phyloP scores from a whole-genome alignment of 2,888 invertebrate genomes.

The Pseudanteris insignis region DNA sequence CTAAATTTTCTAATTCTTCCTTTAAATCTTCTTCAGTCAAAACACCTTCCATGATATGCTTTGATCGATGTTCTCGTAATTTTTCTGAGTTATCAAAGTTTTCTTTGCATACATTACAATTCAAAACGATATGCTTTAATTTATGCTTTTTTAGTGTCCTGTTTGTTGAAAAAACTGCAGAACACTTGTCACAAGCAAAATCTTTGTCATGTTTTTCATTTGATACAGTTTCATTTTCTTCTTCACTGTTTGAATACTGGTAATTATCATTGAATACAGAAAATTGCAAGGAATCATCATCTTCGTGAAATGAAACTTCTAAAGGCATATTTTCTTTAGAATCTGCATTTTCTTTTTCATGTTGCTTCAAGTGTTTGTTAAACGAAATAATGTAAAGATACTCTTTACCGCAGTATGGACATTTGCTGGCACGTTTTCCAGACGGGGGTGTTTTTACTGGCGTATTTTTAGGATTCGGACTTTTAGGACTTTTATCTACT shows the following conservation, averaged over 20 bases:
- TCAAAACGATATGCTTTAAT: slow-evolving; percentile 47
- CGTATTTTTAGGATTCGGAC: slow-evolving; percentile 36
- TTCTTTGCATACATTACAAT: slow-evolving; percentile 57
- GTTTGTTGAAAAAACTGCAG: slow-evolving; percentile 50
- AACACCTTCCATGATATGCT: slow-evolving; percentile 59
- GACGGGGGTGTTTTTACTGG: slow-evolving; percentile 52
- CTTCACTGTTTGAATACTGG: slow-evolving; percentile 42
- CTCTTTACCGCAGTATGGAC: slow-evolving; percentile 63
- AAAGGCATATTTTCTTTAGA: slow-evolving; percentile 42
- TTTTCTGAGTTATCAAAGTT: slow-evolving; percentile 56
- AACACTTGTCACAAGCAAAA: slow-evolving; percentile 51
- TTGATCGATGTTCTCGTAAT: slow-evolving; percentile 52
- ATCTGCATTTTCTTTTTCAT: slow-evolving; percentile 55
- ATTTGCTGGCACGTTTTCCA: slow-evolving; percentile 61
- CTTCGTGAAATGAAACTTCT: slow-evolving; percentile 54
- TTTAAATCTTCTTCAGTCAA: slow-evolving; percentile 56
- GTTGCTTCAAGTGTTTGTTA: slow-evolving; percentile 62
- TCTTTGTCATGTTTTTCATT: slow-evolving; percentile 6
- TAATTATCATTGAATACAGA: slow-evolving; percentile 45
- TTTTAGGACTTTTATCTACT: slow-evolving; percentile 49
- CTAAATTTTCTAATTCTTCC: slow-evolving; percentile 40
- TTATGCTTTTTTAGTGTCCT: slow-evolving; percentile 51
- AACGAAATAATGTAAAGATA: slow-evolving; percentile 63
- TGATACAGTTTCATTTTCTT: slow-evolving; percentile 16
- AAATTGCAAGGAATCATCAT: slow-evolving; percentile 50